Conservation (phyloP, 2,113 vertebrate genomes). For the Poecile atricapillus region DNA sequence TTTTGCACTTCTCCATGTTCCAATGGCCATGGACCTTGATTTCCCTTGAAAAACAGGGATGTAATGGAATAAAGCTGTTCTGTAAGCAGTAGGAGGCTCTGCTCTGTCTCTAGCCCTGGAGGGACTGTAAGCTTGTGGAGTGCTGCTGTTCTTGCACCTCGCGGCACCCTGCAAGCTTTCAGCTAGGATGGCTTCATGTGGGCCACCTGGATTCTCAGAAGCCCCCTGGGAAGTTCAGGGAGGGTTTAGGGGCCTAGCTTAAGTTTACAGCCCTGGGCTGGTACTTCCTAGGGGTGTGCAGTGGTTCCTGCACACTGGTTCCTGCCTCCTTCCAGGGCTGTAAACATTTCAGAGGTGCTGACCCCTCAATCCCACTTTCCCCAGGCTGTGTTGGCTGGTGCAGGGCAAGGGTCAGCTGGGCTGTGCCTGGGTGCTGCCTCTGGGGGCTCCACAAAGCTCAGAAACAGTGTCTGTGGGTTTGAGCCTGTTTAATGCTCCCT, state of each 20-base stretch:
- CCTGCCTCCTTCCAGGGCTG: not conserved
- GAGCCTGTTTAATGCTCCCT: not conserved
- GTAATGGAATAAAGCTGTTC: not conserved
- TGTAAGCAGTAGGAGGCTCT: not conserved
- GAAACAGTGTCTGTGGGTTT: not conserved
- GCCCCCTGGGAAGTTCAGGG: no score
- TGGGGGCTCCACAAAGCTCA: not conserved
- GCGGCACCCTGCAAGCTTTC: rapidly evolving
- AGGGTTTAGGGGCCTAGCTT: not conserved
- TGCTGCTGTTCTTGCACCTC: rapidly evolving
- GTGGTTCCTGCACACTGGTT: not conserved
- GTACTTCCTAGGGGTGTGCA: not conserved
- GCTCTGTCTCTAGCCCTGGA: not conserved
- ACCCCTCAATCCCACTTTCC: not conserved
- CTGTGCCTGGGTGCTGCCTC: rapidly evolving
- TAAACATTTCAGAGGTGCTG: rapidly evolving
- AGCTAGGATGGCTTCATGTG: rapidly evolving
- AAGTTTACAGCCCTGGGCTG: not conserved
- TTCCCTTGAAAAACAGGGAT: not conserved
- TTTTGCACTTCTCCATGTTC: not conserved
- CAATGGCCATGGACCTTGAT: rapidly evolving
- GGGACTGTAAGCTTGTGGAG: not conserved
- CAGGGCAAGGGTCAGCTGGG: rapidly evolving
- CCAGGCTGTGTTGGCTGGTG: no score
- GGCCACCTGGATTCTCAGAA: not conserved